Evolutionary conservation across 1,140 invertebrate species (phyloP), one percentile per base, ranked within the genome.

Genomic region (Triops cancriformis): DNA sequence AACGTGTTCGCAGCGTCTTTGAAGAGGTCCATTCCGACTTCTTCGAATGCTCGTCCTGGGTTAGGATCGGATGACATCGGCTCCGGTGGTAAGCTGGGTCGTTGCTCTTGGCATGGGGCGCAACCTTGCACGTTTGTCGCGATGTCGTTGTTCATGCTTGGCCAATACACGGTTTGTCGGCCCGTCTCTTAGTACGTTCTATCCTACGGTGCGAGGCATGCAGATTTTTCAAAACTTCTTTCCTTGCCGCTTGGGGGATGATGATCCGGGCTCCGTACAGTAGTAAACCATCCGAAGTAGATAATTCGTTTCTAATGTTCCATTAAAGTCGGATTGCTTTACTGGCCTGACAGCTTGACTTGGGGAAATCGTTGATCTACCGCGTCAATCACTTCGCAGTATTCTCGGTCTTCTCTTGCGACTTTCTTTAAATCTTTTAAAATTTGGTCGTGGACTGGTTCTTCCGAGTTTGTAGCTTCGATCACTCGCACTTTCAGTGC

Each of bases 171-270:
- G n/a, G n/a, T n/a, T 77, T 85, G 81, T 79, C 82, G 81, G 27
- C 84, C 76, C 81, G 79, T 31, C 77, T 74, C 79, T 83, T 82
- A 75, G 81, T 83, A 80, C 85, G 85, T 73, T 84, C 84, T 77
- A 84, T 81, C 1, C 87, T 86, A 74, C 86, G 43, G 81, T 88
- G 86, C 23, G 81, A 80, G 78, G 83, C 82, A 81, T 87, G 86
- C 72, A 87, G 77, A 43, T 80, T 78, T 23, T 82, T 74, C 51
- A 86, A 80, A 74, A 86, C 85, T 72, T 82, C 77, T 73, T 80
- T 78, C 79, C 84, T 76, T 74, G 84, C 76, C 73, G 73, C 80
- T 37, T 76, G 77, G 14, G 85, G 86, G 41, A 87, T 83, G 11
- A 87, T 80, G 12, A 85, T 75, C 45, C 80, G 28, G 74, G 82